A percentile compares a stretch with the other conserved stretches of the same genome.
Evolutionary conservation across 2,888 invertebrate species (phyloP).

Genomic region (Euspilapteryx auroguttella): DNA sequence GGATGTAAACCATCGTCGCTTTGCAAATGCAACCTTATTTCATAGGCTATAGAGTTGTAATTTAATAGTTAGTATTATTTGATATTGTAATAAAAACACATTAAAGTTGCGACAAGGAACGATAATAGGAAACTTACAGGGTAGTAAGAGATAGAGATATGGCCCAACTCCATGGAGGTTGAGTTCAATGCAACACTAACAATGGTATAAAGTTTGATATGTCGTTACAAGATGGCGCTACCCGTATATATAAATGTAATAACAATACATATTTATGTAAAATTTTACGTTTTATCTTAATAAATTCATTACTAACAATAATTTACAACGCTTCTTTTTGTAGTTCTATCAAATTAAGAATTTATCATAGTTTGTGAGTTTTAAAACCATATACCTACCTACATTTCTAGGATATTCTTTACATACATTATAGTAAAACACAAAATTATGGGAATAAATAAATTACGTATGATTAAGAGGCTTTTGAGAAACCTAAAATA

Average conservation of each 20-base stretch:
- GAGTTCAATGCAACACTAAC: too few relatives aligned
- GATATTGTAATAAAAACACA: slow-evolving; percentile 19
- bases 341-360: too few relatives aligned
- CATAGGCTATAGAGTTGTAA: slow-evolving; percentile 25
- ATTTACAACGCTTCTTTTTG: too few relatives aligned
- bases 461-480: too few relatives aligned
- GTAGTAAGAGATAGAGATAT: not conserved
- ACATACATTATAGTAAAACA: too few relatives aligned
- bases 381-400: too few relatives aligned
- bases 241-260: slow-evolving; percentile 12
- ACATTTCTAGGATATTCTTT: too few relatives aligned
- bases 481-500: too few relatives aligned
- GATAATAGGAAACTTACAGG: too few relatives aligned
- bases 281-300: not conserved
- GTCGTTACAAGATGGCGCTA: slow-evolving; percentile 53
- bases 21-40: slow-evolving; percentile 51
- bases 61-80: slow-evolving; percentile 23
- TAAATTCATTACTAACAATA: not conserved
- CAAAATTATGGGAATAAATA: too few relatives aligned
- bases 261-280: not conserved
- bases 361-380: too few relatives aligned
- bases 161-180: not conserved
- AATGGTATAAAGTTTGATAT: too few relatives aligned
- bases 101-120: slow-evolving; percentile 22
- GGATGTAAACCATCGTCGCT: slow-evolving; percentile 15